Percentiles rank a stretch among this genome's conserved stretches.
These are phyloP conservation scores for Leptinotarsa undecemlineata DNA, from an alignment of 1,140 invertebrate species.

Conservation along the genomic window DNA sequence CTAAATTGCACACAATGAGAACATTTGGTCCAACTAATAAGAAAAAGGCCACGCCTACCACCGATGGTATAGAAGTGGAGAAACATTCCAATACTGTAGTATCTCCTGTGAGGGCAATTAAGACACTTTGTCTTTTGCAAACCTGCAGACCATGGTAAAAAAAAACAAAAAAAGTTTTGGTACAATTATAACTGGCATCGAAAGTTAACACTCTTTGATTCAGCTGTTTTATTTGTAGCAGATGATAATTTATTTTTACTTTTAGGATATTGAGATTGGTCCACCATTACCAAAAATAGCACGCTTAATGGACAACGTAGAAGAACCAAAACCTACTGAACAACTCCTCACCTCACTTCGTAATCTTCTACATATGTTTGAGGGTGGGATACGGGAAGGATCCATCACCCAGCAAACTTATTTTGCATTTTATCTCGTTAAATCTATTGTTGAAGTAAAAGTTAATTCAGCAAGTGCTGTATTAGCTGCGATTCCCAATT, in stretches of 20 bases:
- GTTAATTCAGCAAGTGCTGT: conserved; percentile 76
- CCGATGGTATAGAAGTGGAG: too few relatives aligned
- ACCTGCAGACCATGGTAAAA: too few relatives aligned
- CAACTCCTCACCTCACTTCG: conserved; percentile 40
- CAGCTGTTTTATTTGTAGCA: too few relatives aligned
- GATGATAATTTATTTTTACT: background rate
- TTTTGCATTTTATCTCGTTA: conserved; percentile 84
- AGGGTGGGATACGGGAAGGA: conserved; percentile 62
- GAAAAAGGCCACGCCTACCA: too few relatives aligned
- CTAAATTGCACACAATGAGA: too few relatives aligned
- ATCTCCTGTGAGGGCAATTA: too few relatives aligned
- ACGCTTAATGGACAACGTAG: conserved; percentile 64
- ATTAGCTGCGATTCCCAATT: conserved; percentile 79
- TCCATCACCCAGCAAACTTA: conserved; percentile 82
- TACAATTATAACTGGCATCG: too few relatives aligned
- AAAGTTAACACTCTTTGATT: too few relatives aligned
- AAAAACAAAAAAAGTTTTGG: too few relatives aligned
- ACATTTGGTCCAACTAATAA: too few relatives aligned
- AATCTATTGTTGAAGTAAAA: conserved; percentile 74
- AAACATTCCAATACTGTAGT: too few relatives aligned
- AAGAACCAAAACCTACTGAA: conserved; percentile 60
- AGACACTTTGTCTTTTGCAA: too few relatives aligned
- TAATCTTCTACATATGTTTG: conserved; percentile 48
- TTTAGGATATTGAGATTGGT: conserved; percentile 51
- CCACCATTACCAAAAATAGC: conserved; percentile 64